These are phyloP conservation scores for Hafferia zeledoni DNA, from an alignment of 2,797 vertebrate genomes.

Conservation along the genomic window DNA sequence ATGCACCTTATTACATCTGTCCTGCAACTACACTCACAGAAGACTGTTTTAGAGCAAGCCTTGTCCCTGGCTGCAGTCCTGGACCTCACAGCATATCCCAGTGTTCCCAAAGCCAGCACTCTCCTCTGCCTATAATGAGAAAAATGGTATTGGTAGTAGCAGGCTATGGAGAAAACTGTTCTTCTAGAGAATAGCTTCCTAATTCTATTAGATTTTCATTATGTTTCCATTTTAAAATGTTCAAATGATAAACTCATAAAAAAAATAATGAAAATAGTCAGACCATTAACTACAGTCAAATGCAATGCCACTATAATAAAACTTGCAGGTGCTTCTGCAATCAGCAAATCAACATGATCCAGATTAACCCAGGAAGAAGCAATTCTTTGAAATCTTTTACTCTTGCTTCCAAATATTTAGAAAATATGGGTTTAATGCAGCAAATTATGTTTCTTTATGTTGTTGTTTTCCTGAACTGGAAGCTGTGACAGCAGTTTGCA, in stretches of 20 bases:
- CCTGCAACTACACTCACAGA: not conserved
- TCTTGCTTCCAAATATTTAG: not conserved
- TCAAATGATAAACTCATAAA: conserved; percentile 60
- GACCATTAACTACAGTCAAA: conserved; percentile 40
- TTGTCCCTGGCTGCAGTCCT: not conserved
- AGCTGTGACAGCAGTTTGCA: not conserved
- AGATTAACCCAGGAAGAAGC: not conserved
- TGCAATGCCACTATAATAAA: not conserved
- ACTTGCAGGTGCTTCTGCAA: not conserved
- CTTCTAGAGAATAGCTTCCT: conserved; percentile 50
- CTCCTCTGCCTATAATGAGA: not conserved
- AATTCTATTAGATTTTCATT: conserved; percentile 54
- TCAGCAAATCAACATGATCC: not conserved
- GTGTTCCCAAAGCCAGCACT: not conserved
- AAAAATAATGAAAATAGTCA: conserved; percentile 61
- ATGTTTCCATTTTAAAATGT: conserved; percentile 65
- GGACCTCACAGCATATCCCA: not conserved
- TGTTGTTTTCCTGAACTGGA: not conserved
- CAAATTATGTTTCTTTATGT: not conserved
- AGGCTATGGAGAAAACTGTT: conserved; percentile 13
- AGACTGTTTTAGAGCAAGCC: not conserved
- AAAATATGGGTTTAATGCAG: conserved; percentile 1
- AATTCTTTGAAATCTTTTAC: not conserved
- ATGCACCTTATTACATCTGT: not conserved
- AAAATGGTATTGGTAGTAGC: not conserved